Evolutionary conservation across 2,797 vertebrate genomes (phyloP).

Genomic region (Onychomys leucogaster): DNA sequence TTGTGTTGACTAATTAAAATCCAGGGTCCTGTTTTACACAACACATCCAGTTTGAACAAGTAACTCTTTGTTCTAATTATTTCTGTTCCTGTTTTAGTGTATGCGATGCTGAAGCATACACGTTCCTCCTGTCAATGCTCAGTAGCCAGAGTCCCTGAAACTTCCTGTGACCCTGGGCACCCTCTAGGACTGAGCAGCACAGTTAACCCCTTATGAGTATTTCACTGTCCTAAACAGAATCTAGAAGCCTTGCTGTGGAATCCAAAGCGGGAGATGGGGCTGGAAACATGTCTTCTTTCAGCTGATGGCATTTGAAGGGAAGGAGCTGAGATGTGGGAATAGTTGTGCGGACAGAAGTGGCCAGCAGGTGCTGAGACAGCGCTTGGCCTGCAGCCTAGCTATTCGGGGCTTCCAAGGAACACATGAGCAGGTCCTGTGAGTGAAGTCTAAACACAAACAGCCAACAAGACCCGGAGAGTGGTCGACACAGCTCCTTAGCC

Average conservation of each 20-base stretch:
- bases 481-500: background rate
- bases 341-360: background rate
- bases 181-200: background rate
- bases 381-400: background rate
- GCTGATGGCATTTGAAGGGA: background rate
- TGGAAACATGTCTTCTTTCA: background rate
- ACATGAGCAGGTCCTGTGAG: background rate
- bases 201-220: background rate
- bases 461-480: background rate
- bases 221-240: background rate
- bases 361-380: background rate
- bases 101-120: background rate
- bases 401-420: background rate
- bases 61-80: background rate
- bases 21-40: background rate
- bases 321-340: background rate
- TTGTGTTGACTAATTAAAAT: background rate
- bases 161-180: background rate
- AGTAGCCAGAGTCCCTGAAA: background rate
- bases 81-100: background rate
- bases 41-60: background rate
- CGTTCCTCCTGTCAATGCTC: background rate
- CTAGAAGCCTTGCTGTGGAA: background rate
- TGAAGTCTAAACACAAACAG: background rate
- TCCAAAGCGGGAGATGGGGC: background rate